Percentiles rank a stretch among this genome's conserved stretches.
Evolutionary conservation across 2,113 vertebrate genomes (phyloP).

Genomic region (Rutilus rutilus): DNA sequence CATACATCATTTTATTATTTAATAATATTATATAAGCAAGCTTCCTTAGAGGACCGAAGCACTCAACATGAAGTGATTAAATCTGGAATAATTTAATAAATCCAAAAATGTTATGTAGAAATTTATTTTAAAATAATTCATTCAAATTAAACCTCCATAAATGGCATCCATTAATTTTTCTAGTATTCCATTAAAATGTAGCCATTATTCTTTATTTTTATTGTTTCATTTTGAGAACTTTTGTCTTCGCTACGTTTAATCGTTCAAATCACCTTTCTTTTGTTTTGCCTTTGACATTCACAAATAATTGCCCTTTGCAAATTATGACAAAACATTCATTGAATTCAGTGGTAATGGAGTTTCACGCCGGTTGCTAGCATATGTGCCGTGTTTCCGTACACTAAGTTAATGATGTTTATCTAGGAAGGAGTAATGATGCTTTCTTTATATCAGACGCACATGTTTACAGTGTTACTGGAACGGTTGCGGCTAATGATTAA

Average conservation of each 20-base stretch:
- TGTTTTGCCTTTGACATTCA: background rate
- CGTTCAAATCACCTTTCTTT: background rate
- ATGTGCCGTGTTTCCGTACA: background rate
- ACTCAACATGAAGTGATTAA: background rate
- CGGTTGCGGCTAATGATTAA: background rate
- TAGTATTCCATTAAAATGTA: background rate
- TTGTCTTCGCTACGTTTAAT: background rate
- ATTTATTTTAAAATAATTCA: background rate
- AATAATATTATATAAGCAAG: background rate
- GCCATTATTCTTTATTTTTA: background rate
- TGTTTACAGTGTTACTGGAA: slow-evolving; percentile 14
- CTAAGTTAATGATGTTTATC: slow-evolving; percentile 35
- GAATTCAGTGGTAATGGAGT: slow-evolving; percentile 1
- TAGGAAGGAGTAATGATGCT: slow-evolving; percentile 28
- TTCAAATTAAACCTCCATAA: background rate
- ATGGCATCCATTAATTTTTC: background rate
- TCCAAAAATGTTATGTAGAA: background rate
- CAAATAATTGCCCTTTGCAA: slow-evolving; percentile 9
- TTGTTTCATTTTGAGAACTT: background rate
- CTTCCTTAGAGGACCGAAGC: background rate
- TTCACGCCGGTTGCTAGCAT: background rate
- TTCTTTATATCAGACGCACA: background rate
- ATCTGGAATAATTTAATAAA: background rate
- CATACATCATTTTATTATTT: background rate
- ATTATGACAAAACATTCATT: background rate